Conservation (phyloP, 92 coral and sea anemone genomes). For the Porites evermanni region DNA sequence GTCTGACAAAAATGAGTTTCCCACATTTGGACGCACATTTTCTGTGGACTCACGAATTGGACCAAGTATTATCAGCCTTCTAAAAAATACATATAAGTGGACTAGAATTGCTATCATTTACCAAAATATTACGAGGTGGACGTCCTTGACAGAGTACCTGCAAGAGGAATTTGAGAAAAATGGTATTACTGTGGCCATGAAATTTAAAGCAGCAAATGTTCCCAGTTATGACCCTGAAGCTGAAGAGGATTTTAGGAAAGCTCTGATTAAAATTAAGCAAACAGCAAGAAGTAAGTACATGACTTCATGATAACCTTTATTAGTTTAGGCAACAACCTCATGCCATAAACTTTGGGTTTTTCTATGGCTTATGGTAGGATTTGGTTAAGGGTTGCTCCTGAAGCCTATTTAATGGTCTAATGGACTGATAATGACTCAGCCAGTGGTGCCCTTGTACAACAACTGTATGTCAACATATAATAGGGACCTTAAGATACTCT, state of each 20-base stretch:
- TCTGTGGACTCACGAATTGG: constrained; percentile 80
- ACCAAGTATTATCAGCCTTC: constrained; percentile 74
- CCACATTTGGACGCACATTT: constrained; percentile 89
- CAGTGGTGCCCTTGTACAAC: too few species aligned
- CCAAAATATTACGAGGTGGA: constrained; percentile 84
- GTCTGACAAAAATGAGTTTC: constrained; percentile 76
- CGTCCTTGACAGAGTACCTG: constrained; percentile 67
- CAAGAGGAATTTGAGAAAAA: constrained; percentile 9
- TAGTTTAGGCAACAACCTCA: too few species aligned
- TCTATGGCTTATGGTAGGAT: too few species aligned
- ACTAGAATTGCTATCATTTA: constrained; percentile 75
- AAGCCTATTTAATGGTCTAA: too few species aligned
- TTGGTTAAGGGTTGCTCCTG: too few species aligned
- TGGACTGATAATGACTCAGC: too few species aligned
- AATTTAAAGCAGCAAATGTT: neutral
- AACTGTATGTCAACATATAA: too few species aligned
- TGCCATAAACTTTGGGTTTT: too few species aligned
- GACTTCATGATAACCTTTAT: too few species aligned
- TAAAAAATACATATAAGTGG: constrained; percentile 80
- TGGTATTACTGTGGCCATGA: constrained; percentile 7
- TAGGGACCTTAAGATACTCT: too few species aligned
- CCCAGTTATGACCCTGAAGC: neutral
- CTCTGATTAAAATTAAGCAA: constrained; percentile 40
- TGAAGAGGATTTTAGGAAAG: constrained; percentile 20
- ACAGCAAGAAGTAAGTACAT: constrained; percentile 66